Base-by-base conservation (phyloP, 2,797 vertebrate species). In the Tragopan temminckii region DNA sequence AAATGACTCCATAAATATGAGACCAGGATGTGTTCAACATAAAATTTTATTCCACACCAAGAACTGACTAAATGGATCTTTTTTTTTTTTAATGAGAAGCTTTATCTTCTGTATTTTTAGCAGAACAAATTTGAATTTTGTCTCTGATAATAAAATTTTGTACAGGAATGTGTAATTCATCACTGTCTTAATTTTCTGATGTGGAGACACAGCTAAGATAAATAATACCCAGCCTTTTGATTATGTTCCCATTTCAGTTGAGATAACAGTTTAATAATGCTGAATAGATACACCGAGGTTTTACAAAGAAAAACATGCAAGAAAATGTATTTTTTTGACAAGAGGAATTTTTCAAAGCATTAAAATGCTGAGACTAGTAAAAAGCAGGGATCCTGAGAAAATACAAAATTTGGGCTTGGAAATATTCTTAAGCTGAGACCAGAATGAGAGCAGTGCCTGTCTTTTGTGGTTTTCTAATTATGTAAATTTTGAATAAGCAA, bases 101-200 rank as follows among this genome's bases (percentile, higher is more conserved):
- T 95, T 96, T 96, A 94, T 97, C 95, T 97, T 97, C 97, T 98
- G 97, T 98, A 97, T 98, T 98, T 97, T 98, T 97, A 98, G 80
- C 86, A 97, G 96, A 98, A 97, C 64, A 95, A 96, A 97, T 96
- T 96, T 98, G 96, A 97, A 97, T 98, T 98, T 98, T 98, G 95
- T 96, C 95, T 98, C 96, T 97, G 96, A 97, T 97, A 98, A 98
- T 98, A 98, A 98, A 98, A 97, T 97, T 98, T 98, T 98, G 85
- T 98, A 98, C 89, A 98, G 96, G 97, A 98, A 97, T 91, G 62
- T 97, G 80, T 95, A 97, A 97, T 96, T 96, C 95, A 97, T 97
- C 94, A 97, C 88, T 97, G 97, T 97, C 93, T 97, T 97, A 97
- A 97, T 98, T 97, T 97, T 97, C 75, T 97, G 95, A 97, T 0